Evolutionary conservation across 1,140 invertebrate genomes (phyloP), one percentile per base, ranked within the genome.

Genomic region (Drosophila azteca): DNA sequence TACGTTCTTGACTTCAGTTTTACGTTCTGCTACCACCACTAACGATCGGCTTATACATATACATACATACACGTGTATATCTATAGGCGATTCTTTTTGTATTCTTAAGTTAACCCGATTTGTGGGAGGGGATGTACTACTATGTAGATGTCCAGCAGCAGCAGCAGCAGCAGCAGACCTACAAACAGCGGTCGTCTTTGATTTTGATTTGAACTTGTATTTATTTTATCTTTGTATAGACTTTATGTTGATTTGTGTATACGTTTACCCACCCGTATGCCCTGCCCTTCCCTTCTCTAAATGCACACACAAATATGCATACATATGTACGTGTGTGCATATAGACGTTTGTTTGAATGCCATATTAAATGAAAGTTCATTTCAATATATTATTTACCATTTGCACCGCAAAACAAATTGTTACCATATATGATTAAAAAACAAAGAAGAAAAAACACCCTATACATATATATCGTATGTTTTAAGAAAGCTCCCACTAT

Each of bases 191-290:
- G 53, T 58, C 8, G 59, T 44, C 51, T 63, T 69, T 69, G 11
- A 69, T 69, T 69, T 41, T 41, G 49, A 69, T 26, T 57, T n/a
- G 46, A 35, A 67, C 35, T 68, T 78, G 66, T 80, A 87, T 87
- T 87, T 87, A 87, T 87, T 79, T 76, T 61, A 76, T 62, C 51
- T 61, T 52, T 81, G 69, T 81, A 74, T 78, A 87, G 77, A 71
- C 55, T 26, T 48, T 75, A 74, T 74, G 60, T 69, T 63, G 35
- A 50, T 31, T 9, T 13, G 59, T 59, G 44, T 72, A 71, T 54
- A 61, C 26, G 24, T 26, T 5, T 7, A 54, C 51, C 51, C 55
- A 8, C 22, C 11, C 31, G 31, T 29, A 51, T 39, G 35, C 35
- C 35, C 35, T 39, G 3, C 6, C 29, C 29, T 7, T 7, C 29